phyloP scores from a whole-genome alignment of 2,888 invertebrate species.

The Drosophila neonasuta region DNA sequence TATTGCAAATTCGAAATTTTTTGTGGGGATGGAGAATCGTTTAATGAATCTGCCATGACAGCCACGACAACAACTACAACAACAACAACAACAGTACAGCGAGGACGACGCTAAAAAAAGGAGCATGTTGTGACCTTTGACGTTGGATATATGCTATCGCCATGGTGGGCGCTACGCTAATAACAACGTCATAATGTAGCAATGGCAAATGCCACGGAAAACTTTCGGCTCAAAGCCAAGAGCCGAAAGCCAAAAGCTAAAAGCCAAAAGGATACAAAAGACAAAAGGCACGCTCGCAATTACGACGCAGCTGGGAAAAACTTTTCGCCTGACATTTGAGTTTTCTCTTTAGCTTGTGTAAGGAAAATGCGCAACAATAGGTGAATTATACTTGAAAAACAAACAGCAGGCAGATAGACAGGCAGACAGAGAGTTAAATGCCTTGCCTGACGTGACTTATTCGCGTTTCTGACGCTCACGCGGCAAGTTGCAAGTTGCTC shows the following conservation, averaged over 20 bases:
- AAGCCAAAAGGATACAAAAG: conserved; percentile 49
- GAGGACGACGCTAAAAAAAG: conserved; percentile 30
- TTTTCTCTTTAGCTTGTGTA: conserved; percentile 32
- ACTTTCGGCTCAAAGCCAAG: conserved; percentile 44
- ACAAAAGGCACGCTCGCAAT: conserved; percentile 67
- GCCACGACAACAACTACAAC: conserved; percentile 12
- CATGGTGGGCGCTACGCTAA: conserved; percentile 31
- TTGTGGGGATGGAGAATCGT: not conserved
- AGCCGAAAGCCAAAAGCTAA: conserved; percentile 24
- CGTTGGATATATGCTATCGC: conserved; percentile 29
- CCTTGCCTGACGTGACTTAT: conserved; percentile 70
- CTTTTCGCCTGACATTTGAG: conserved; percentile 67
- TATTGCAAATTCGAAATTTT: conserved; percentile 9
- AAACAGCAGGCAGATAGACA: conserved; percentile 26
- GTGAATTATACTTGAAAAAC: conserved; percentile 31
- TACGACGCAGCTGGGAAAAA: conserved; percentile 63
- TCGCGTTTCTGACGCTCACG: conserved; percentile 61
- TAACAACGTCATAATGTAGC: conserved; percentile 47
- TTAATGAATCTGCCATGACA: conserved; percentile 34
- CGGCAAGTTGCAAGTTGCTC: conserved; percentile 50
- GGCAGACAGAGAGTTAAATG: conserved; percentile 30
- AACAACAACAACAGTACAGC: conserved; percentile 8
- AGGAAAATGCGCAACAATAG: conserved; percentile 72
- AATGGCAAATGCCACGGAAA: conserved; percentile 41
- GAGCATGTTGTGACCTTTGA: conserved; percentile 40